phyloP scores from a whole-genome alignment of 1,140 invertebrate species.

The Drosophila azteca region DNA sequence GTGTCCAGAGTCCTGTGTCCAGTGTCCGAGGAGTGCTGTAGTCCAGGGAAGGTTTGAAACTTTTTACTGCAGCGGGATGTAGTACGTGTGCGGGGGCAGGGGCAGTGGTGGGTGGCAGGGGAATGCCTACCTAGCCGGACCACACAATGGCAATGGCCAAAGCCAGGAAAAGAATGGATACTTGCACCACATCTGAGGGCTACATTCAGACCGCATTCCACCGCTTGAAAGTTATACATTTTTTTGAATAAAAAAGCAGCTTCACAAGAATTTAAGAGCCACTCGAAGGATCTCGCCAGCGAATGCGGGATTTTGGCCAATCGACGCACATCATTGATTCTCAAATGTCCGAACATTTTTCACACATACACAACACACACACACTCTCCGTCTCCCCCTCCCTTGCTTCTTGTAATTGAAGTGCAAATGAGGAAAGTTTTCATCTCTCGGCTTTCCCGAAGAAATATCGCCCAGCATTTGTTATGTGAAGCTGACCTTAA shows the following conservation, averaged over 20 bases:
- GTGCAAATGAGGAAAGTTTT: constrained; percentile 77
- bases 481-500: constrained; percentile 67
- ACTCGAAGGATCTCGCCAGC: not conserved
- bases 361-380: not conserved
- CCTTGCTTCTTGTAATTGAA: constrained; percentile 59
- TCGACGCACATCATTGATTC: constrained; percentile 74
- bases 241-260: constrained; percentile 73
- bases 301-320: constrained; percentile 42
- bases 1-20: constrained; percentile 27
- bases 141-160: constrained; percentile 12
- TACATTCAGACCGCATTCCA: not conserved
- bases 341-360: constrained; percentile 59
- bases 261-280: constrained; percentile 42
- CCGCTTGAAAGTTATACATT: constrained; percentile 58
- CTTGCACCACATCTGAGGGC: constrained; percentile 16
- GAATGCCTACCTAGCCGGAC: not conserved
- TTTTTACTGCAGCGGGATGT: constrained; percentile 30
- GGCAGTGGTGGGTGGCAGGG: constrained; percentile 15
- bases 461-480: constrained; percentile 66
- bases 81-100: not conserved
- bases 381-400: constrained; percentile 13
- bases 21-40: not conserved
- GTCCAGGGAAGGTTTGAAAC: constrained; percentile 27
- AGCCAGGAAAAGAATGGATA: constrained; percentile 4
- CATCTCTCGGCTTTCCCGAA: constrained; percentile 9